Conservation (phyloP, 2,113 vertebrate genomes). For the Acanthochromis polyacanthus region DNA sequence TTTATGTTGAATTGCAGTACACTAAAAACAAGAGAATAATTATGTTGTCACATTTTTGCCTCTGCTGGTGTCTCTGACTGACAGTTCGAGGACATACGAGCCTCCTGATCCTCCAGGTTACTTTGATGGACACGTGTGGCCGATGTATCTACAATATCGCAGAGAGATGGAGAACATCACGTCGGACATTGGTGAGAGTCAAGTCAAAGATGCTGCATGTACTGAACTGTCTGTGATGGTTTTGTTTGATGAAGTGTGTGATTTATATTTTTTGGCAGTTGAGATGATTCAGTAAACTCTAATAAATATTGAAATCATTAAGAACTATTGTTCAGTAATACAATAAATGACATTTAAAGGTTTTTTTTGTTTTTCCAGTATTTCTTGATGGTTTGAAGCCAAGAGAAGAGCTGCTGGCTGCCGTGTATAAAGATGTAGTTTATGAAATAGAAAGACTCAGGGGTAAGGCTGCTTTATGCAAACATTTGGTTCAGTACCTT, state of each 20-base stretch:
- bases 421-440: conserved; percentile 85
- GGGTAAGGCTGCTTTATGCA: conserved; percentile 56
- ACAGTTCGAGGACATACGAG: conserved; percentile 89
- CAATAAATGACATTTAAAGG: background rate
- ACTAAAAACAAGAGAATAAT: background rate
- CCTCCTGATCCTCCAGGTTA: conserved; percentile 93
- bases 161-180: conserved; percentile 83
- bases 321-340: background rate
- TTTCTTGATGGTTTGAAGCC: conserved; percentile 91
- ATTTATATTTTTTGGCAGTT: too few species aligned
- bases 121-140: conserved; percentile 95
- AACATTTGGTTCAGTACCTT: background rate
- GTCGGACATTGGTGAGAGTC: conserved; percentile 83
- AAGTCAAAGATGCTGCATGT: background rate
- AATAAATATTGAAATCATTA: background rate
- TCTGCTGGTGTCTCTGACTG: conserved; percentile 17
- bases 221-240: background rate
- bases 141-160: conserved; percentile 93
- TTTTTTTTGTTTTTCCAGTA: conserved; percentile 74
- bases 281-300: too few species aligned
- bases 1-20: background rate
- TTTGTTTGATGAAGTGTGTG: background rate
- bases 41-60: background rate
- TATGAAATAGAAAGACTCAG: conserved; percentile 80
- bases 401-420: conserved; percentile 85